Evolutionary conservation across 2,113 vertebrate species (phyloP).

Genomic region (Cygnus atratus): DNA sequence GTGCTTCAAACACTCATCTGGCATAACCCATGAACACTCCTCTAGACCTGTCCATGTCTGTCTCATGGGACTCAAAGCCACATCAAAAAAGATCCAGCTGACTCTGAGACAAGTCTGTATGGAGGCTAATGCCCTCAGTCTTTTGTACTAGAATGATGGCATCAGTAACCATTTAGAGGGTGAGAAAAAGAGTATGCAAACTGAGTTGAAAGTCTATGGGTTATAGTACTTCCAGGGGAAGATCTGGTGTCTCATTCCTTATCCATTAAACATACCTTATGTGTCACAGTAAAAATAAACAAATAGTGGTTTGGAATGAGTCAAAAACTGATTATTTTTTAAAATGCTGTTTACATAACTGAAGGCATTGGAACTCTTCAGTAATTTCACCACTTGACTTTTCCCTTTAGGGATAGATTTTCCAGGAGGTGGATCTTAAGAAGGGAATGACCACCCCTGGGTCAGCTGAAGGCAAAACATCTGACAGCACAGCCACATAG

Average conservation of each 20-base stretch:
- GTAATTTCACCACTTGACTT: background rate
- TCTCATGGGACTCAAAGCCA: background rate
- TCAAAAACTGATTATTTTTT: background rate
- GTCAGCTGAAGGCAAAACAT: constrained; percentile 7
- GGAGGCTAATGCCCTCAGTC: background rate
- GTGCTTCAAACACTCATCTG: background rate
- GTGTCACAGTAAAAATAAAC: background rate
- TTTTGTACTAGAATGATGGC: background rate
- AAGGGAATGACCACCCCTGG: constrained; percentile 29
- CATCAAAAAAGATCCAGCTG: background rate
- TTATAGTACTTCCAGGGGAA: background rate
- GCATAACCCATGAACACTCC: background rate
- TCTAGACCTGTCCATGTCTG: background rate
- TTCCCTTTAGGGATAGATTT: background rate
- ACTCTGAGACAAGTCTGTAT: background rate
- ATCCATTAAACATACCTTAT: background rate
- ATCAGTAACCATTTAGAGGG: background rate
- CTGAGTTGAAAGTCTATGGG: fast-evolving
- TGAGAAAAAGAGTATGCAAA: background rate
- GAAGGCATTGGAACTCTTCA: background rate
- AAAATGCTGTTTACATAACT: background rate
- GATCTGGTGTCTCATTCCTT: background rate
- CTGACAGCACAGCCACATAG: background rate
- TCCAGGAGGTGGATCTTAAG: constrained; percentile 16
- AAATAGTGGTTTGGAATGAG: background rate